Conservation (phyloP, 2,888 invertebrate species). For the Drosophila stalkeri region DNA sequence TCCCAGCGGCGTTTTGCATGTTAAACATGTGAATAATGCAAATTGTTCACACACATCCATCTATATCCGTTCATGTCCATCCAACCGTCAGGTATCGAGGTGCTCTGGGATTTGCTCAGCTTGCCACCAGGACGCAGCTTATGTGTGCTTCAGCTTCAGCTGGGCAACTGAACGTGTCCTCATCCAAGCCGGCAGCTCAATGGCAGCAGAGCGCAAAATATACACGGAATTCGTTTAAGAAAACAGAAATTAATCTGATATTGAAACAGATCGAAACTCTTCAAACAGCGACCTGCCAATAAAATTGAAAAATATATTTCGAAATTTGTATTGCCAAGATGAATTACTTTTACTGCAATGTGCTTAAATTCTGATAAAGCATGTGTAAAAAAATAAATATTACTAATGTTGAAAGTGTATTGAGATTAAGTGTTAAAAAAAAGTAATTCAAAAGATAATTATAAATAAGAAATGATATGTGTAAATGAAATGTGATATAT, state of each 20-base stretch:
- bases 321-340: neutral
- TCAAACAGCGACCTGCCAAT: neutral
- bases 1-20: constrained; percentile 75
- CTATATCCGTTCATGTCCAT: constrained; percentile 54
- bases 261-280: constrained; percentile 2
- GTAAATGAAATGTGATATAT: no score
- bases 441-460: no score
- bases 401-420: no score
- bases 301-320: neutral
- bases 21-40: constrained; percentile 79
- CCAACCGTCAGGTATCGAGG: constrained; percentile 73
- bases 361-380: neutral
- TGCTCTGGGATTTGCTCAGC: constrained; percentile 72
- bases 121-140: constrained; percentile 65
- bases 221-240: constrained; percentile 28
- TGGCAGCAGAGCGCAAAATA: constrained; percentile 9
- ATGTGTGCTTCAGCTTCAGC: constrained; percentile 41
- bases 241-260: constrained; percentile 20
- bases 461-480: no score
- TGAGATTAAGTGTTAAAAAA: no score
- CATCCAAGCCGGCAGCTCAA: constrained; percentile 34
- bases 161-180: constrained; percentile 58
- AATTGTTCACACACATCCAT: constrained; percentile 67
- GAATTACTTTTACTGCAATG: neutral
- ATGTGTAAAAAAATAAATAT: no score